Evolutionary conservation across 2,888 invertebrate species (phyloP).

Genomic region (Anorthoa munda): DNA sequence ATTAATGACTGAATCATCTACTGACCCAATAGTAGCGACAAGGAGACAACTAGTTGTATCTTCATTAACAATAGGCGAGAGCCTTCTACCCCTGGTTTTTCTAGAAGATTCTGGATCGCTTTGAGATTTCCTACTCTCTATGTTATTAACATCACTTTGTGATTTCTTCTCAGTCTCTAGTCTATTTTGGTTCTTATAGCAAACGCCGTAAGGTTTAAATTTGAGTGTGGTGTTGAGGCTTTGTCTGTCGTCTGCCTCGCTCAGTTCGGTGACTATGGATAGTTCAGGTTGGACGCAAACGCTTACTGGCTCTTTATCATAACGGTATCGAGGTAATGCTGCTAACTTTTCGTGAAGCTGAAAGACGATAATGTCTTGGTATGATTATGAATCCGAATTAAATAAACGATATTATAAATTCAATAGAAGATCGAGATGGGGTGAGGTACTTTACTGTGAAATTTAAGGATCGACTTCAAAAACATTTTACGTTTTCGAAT

Average conservation of each 20-base stretch:
- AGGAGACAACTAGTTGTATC: slow-evolving; percentile 74
- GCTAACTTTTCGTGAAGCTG: slow-evolving; percentile 83
- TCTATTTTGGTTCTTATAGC: slow-evolving; percentile 58
- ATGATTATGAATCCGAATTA: neutral
- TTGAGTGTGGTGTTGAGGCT: slow-evolving; percentile 67
- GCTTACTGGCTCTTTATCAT: slow-evolving; percentile 73
- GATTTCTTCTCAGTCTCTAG: slow-evolving; percentile 52
- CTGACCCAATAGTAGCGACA: slow-evolving; percentile 76
- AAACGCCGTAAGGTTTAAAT: slow-evolving; percentile 69
- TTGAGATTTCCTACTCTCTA: slow-evolving; percentile 62
- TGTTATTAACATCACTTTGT: slow-evolving; percentile 64
- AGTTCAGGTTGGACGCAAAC: slow-evolving; percentile 77
- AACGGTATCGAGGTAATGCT: slow-evolving; percentile 73
- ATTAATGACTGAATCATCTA: slow-evolving; percentile 77
- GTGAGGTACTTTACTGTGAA: no score
- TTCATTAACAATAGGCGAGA: slow-evolving; percentile 69
- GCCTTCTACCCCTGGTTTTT: slow-evolving; percentile 35
- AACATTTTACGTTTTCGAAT: no score
- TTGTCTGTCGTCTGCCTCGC: slow-evolving; percentile 74
- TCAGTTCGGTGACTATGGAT: slow-evolving; percentile 79
- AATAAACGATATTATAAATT: no score
- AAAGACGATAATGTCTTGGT: slow-evolving; percentile 52
- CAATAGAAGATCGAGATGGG: no score
- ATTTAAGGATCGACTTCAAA: no score
- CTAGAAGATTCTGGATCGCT: slow-evolving; percentile 70